Evolutionary conservation across 1,140 invertebrate species (phyloP), one percentile per base, ranked within the genome.

Genomic region (Cyclina sinensis): DNA sequence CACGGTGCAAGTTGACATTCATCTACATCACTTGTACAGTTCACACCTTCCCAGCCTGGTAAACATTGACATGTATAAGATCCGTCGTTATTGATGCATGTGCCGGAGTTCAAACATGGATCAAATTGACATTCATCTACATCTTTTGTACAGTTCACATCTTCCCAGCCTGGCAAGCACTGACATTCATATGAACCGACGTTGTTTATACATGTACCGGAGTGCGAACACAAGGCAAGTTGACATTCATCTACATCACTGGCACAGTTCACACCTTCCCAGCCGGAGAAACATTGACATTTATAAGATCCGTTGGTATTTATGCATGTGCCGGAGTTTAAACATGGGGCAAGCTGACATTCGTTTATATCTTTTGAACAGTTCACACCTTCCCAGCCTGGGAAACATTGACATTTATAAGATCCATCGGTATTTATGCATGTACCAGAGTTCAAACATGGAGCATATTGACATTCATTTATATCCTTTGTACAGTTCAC

Each of bases 241-340:
- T 70, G 43, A 88, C 86, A 88, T 37, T 88, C 86, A 57, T 65
- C 32, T n/a, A 88, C 48, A 54, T 94, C 91, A 21, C 73, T 62
- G 48, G 54, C 79, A 86, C 91, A 92, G 21, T 92, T 86, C 0
- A 43, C 62, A n/a, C 92, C 92, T 43, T 83, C 59, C 88, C 90
- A 93, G 14, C 76, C 88, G 43, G 43, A 27, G 5, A 78, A 76
- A 89, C 92, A 94, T 21, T 54, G 18, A 51, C 93, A 94, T 18
- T 43, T 87, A 48, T 89, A 94, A 37, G 80, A 84, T 16, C 93
- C 93, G 9, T 78, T 59, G 21, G 46, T 70, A 30, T 78, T 32
- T 24, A 11, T 32, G 30, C 84, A 86, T 18, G 84, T 78, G 21
- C 70, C 93, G 5, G 84, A 86, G 68, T 94, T 92, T 21, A 89